Evolutionary conservation across 2,113 vertebrate genomes (phyloP), one percentile per base, ranked within the genome.

Genomic region (Puntigrus tetrazona): DNA sequence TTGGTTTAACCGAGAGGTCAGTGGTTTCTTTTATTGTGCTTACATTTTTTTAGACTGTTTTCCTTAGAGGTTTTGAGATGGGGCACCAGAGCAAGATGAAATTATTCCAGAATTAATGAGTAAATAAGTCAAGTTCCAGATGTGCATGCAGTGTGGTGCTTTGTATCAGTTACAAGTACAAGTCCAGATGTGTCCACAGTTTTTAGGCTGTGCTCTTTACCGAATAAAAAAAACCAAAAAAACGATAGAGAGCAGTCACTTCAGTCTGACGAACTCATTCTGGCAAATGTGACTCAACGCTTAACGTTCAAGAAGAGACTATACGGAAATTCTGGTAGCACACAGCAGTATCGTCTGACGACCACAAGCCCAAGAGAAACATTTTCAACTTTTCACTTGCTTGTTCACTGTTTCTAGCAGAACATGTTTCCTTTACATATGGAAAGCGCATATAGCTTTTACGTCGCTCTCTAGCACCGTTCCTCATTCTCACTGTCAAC

Each of bases 121-220:
- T 89, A 89, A 86, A 85, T 69, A 85, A 91, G 69, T 82, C 84
- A 87, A 89, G 84, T 85, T 89, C 91, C 90, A 93, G 92, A 93
- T 93, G 90, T 89, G 86, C 87, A 57, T 41, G 78, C 18, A 73
- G 61, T 34, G 45, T 90, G 87, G 81, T 85, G 89, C 83, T 87
- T 77, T 87, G 82, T 85, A 87, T 88, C 85, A 83, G 79, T 82
- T 82, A 81, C 84, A 89, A 90, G 89, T 87, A 87, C 88, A 87
- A 83, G 55, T 83, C 83, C 88, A 92, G 85, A 89, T 91, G 88
- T 88, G 84, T 65, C 34, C 61, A 81, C 81, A 73, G 83, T 77
- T 85, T 77, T 86, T 55, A 85, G 89, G 52, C 47, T 69, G 10
- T 43, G 16, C 38, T 86, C 84, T 89, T 88, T 74, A 87, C 79